Base-by-base conservation (phyloP, 1,140 invertebrate genomes). In the Drosophila pandora region DNA sequence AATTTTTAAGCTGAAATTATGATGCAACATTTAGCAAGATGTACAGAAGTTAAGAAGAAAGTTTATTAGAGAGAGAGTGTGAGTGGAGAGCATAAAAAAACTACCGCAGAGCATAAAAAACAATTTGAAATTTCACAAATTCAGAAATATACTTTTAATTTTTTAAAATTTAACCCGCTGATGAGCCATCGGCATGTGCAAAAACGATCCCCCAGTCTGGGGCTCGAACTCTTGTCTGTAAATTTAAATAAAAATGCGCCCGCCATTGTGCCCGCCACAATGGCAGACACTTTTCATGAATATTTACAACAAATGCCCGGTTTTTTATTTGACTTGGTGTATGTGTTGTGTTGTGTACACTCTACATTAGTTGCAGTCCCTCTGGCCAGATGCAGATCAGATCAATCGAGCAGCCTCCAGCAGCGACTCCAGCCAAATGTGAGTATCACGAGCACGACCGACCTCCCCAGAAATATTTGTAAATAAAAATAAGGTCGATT, bases 11-110 rank as follows among this genome's bases (percentile, higher is more conserved):
- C 62, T 58, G 37, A 63, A 79, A 85, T 88, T 88, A 88, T 88
- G 83, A 88, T 88, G 83, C 83, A 88, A 89, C 69, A 76, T 79
- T 76, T 75, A 88, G 84, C 59, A 80, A 81, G 64, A 87, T 85
- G 78, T 76, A 87, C 68, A 60, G 41, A 79, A 64, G 59, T 55
- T 39, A 47, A 63, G 55, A 45, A 62, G 17, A 34, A 57, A 50
- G 49, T 62, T 10, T 32, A 67, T 34, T 34, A 62, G 52, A 55
- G 54, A 17, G 21, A 32, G 23, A 37, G 34, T 32, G 59, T 32
- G 41, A 22, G 32, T 58, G 25, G 53, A 22, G 63, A 82, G 56
- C 61, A 53, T 39, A 41, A 41, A 47, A 56, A 32, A 62, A 56
- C 72, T 76, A 75, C 74, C 72, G 72, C 72, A 76, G 55, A 74